These are phyloP conservation scores for Oryzias celebensis DNA, from an alignment of 2,113 vertebrate species.

Conservation along the genomic window DNA sequence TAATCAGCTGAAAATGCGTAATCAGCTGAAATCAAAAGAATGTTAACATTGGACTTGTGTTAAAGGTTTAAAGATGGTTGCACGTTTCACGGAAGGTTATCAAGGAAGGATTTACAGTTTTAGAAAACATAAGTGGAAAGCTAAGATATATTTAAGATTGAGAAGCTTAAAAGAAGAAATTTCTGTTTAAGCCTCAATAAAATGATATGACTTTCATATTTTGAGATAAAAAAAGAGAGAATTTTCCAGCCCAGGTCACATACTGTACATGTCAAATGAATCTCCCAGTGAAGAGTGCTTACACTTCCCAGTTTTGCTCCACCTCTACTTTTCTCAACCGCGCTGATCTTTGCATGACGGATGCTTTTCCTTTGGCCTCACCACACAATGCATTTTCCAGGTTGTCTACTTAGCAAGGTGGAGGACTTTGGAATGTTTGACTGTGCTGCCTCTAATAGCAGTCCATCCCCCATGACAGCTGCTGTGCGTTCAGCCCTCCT, in stretches of 20 bases:
- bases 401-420: conserved; percentile 77
- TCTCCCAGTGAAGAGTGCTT: conserved; percentile 30
- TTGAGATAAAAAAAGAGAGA: conserved; percentile 4
- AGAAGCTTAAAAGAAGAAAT: not conserved
- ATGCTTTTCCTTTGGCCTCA: conserved; percentile 62
- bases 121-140: conserved; percentile 16
- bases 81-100: conserved; percentile 21
- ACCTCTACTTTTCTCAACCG: conserved; percentile 24
- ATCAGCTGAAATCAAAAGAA: no score
- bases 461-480: conserved; percentile 73
- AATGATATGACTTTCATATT: not conserved
- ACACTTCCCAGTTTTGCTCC: conserved; percentile 13
- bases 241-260: conserved; percentile 27
- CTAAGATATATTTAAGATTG: not conserved
- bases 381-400: conserved; percentile 77
- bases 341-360: conserved; percentile 28
- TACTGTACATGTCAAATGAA: conserved; percentile 12
- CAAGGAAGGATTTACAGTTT: conserved; percentile 45
- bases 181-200: not conserved
- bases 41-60: no score
- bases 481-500: conserved; percentile 81
- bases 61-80: no score
- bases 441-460: conserved; percentile 78
- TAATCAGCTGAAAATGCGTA: no score
- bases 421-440: conserved; percentile 74